Conservation (phyloP, 2,888 invertebrate genomes). For the Phytoseiulus persimilis region DNA sequence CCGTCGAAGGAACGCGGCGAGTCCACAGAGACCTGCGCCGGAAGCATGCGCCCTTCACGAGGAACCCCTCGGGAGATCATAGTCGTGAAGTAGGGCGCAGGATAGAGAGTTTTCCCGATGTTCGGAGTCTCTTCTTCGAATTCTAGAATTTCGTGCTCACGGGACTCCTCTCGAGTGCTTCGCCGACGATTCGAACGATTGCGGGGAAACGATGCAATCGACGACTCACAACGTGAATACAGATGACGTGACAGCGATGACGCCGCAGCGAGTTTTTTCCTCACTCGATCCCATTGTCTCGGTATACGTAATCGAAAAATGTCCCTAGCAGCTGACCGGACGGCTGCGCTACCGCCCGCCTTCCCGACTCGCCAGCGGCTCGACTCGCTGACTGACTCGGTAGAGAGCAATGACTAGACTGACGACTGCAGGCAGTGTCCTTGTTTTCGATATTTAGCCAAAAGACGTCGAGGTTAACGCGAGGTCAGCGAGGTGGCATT, state of each 20-base stretch:
- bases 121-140: no score
- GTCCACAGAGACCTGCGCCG: no score
- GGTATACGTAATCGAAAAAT: not conserved
- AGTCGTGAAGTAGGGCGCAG: no score
- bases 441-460: not conserved
- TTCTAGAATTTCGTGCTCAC: no score
- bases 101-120: no score
- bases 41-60: no score
- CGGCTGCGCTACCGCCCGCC: not conserved
- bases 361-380: not conserved
- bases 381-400: not conserved
- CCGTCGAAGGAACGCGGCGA: not conserved
- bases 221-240: not conserved
- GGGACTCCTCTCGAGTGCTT: no score
- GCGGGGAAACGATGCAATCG: not conserved
- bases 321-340: not conserved
- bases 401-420: not conserved
- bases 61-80: no score
- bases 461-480: not conserved
- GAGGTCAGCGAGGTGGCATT: not conserved
- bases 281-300: not conserved
- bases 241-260: not conserved
- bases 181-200: not conserved
- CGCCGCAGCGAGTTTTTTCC: not conserved
- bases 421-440: not conserved